Percentiles rank a stretch among this genome's conserved stretches.
Conservation (phyloP, 1,140 invertebrate species). For the Pseudoatta argentina region DNA sequence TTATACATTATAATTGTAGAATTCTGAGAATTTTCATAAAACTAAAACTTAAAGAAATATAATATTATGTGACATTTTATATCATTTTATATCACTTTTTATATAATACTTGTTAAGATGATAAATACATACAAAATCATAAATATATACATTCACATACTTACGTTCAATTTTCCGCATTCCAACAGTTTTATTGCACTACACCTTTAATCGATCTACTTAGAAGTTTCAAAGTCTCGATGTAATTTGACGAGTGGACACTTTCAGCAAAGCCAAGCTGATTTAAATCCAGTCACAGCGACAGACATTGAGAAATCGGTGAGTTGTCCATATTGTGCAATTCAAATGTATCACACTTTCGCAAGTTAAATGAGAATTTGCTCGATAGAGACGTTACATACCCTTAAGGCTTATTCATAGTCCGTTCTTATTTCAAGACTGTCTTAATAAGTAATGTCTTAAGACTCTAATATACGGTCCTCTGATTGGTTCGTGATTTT, state of each 20-base stretch:
- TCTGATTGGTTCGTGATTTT: too few relatives aligned
- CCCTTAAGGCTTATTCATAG: too few relatives aligned
- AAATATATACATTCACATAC: constrained; percentile 20
- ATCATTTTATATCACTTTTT: too few relatives aligned
- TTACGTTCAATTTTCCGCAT: constrained; percentile 71
- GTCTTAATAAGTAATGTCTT: too few relatives aligned
- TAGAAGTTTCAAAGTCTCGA: constrained; percentile 27
- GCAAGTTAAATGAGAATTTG: constrained; percentile 8
- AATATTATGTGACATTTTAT: not conserved
- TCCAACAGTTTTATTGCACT: constrained; percentile 51
- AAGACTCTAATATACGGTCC: too few relatives aligned
- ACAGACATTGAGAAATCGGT: constrained; percentile 37
- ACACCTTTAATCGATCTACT: constrained; percentile 24
- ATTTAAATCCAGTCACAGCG: constrained; percentile 63
- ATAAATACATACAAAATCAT: too few relatives aligned
- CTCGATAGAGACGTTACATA: not conserved
- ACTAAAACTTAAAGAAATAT: not conserved
- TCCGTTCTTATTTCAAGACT: too few relatives aligned
- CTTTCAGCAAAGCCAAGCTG: constrained; percentile 55
- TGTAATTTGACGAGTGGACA: constrained; percentile 65
- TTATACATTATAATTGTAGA: not conserved
- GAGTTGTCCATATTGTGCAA: constrained; percentile 8
- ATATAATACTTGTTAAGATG: not conserved
- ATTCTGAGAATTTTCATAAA: not conserved
- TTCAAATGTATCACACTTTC: constrained; percentile 18